Evolutionary conservation across 2,888 invertebrate genomes (phyloP), one percentile per base, ranked within the genome.

Genomic region (Germaria angustata): DNA sequence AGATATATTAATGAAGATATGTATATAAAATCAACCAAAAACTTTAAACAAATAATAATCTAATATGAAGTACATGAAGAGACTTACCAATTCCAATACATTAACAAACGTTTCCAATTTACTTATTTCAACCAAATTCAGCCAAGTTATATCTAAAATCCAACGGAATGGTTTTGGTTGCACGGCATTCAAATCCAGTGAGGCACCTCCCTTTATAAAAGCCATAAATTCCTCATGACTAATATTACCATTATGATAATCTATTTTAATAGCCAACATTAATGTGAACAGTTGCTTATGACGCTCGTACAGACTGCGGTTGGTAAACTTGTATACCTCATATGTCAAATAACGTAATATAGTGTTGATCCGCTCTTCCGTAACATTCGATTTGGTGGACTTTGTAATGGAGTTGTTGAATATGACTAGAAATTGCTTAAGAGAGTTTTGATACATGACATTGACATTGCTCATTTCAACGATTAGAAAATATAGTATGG

Each of bases 391-490:
- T 90, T 97, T 98, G 7, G 94, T 93, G 0, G 98, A 98, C 92
- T 96, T 97, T 0, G 95, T 96, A 85, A 99, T 98, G 0, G 98
- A 98, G 87, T 95, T 95, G 89, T 99, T 98, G 89, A 99, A 99
- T 84, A 98, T 95, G 11, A 94, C 96, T 51, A 99, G 92, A 92
- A 99, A 99, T 90, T 99, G 98, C 88, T 97, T 97, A 63, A 99
- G 92, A 0, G 98, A 97, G 86, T 98, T 98, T 91, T 99, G 99
- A 89, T 99, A 99, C 98, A 99, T 99, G 8, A 95, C 94, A 89
- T 98, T 98, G 0, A 99, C 98, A 88, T 97, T 95, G 87, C 97
- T 97, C 98, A 99, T 98, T 92, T 99, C 98, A 0, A 98, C 98
- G 81, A 99, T 98, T 46, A 99, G 92, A 90, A 99, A 99, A 89